Evolutionary conservation across 2,888 invertebrate species (phyloP), one percentile per base, ranked within the genome.

Genomic region (Galerucella pusilla): DNA sequence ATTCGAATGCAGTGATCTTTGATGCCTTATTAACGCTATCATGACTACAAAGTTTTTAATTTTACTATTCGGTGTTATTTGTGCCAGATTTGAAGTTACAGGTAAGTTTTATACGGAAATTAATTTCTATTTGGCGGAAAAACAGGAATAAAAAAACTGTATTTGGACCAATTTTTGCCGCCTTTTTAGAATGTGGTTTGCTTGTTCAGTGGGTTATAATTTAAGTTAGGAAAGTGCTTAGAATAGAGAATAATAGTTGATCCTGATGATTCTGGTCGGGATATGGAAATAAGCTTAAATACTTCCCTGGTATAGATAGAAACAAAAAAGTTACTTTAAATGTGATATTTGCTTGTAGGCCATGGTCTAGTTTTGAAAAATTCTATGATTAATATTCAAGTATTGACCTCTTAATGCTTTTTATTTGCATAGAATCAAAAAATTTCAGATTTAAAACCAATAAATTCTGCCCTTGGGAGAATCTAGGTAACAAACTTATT

Each of bases 1-100:
- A 77, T 77, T 77, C 79, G 79, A 79, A 77, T 79, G 80, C 68
- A 74, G 70, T 71, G 74, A 74, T 70, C 46, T 25, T 52, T 65
- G 64, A 68, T 71, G 70, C 73, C 52, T 70, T 35, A 74, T 68
- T 46, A 52, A 63, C 67, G 61, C 52, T 28, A 75, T 71, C 42
- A 78, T 78, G 78, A 57, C 42, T 25, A 72, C 61, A 54, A 67
- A 61, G 61, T 59, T 60, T 74, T 46, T 74, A 11, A 67, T 77
- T 25, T 54, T 75, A 42, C 49, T 73, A 49, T 11, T 72, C 14
- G 46, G 46, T 25, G 16, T 68, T 9, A 10, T 76, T 63, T 74
- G 77, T 71, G 65, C 25, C 42, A 69, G 42, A n/a, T 46, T 45
- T 59, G 54, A 66, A 67, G 54, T 74, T 3, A 64, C 49, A 10